Evolutionary conservation across 2,113 vertebrate species (phyloP).

Genomic region (Mola mola): DNA sequence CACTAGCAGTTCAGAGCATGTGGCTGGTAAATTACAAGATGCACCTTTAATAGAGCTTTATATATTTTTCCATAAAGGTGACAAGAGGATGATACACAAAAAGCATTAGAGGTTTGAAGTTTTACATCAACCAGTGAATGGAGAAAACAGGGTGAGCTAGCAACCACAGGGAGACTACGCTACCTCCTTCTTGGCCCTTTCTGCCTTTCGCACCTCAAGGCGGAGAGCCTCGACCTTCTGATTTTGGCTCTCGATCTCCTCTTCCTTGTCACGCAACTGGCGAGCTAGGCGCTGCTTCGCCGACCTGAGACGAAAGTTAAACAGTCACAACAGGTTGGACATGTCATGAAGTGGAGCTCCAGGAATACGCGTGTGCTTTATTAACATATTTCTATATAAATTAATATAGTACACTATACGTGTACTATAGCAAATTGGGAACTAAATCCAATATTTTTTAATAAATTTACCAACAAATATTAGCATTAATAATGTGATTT

Average conservation of each 20-base stretch:
- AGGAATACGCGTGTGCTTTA: no score
- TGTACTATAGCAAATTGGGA: no score
- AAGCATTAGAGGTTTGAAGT: not conserved
- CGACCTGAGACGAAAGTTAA: conserved; percentile 72
- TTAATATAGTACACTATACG: no score
- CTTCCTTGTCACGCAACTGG: conserved; percentile 97
- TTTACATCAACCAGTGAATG: conserved; percentile 28
- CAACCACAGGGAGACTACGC: conserved; percentile 75
- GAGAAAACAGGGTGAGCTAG: conserved; percentile 26
- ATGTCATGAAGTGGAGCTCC: no score
- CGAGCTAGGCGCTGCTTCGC: conserved; percentile 92
- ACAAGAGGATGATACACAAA: not conserved
- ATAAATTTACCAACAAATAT: no score
- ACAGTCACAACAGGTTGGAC: no score
- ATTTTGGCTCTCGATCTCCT: conserved; percentile 92
- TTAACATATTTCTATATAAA: no score
- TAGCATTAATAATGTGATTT: no score
- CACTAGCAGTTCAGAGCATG: no score
- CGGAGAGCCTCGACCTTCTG: conserved; percentile 94
- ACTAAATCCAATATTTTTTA: no score
- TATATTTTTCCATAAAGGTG: not conserved
- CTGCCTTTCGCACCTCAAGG: conserved; percentile 94
- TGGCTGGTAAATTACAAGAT: not conserved
- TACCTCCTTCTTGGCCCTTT: conserved; percentile 97
- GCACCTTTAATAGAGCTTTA: not conserved